Percentiles rank a stretch among this genome's conserved stretches.
Conservation (phyloP, 2,888 invertebrate genomes). For the Siphlonurus alternatus region DNA sequence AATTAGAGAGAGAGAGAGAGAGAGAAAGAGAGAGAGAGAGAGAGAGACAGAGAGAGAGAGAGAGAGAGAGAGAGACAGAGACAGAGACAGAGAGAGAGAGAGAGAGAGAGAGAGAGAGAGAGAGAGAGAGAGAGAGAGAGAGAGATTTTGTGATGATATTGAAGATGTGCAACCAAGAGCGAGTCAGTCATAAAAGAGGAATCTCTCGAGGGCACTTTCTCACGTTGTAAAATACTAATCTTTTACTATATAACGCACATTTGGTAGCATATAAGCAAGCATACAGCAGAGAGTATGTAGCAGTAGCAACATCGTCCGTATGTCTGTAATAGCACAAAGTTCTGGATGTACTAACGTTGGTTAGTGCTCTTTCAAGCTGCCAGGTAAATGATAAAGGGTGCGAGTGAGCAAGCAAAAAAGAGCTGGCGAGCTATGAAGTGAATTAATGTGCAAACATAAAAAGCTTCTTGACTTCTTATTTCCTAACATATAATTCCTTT, state of each 20-base stretch:
- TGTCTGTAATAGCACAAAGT: too few relatives aligned
- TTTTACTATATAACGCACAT: not conserved
- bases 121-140: not conserved
- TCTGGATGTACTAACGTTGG: too few relatives aligned
- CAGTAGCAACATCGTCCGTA: too few relatives aligned
- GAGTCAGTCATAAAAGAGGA: not conserved
- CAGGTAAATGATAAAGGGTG: too few relatives aligned
- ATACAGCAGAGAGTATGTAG: not conserved
- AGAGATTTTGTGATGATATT: not conserved
- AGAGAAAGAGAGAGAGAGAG: not conserved
- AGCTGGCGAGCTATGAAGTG: too few relatives aligned
- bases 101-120: not conserved
- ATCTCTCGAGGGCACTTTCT: not conserved
- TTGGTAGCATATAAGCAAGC: not conserved
- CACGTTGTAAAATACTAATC: not conserved
- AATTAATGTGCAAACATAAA: too few relatives aligned
- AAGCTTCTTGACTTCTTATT: too few relatives aligned
- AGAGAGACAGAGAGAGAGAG: not conserved
- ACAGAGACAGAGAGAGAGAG: not conserved
- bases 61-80: not conserved
- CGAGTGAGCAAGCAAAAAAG: too few relatives aligned
- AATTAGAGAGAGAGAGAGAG: not conserved
- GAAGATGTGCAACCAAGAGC: not conserved
- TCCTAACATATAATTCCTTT: too few relatives aligned
- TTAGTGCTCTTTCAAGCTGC: too few relatives aligned